Base-by-base conservation (phyloP, 2,113 vertebrate genomes). In the Haemorhous mexicanus region DNA sequence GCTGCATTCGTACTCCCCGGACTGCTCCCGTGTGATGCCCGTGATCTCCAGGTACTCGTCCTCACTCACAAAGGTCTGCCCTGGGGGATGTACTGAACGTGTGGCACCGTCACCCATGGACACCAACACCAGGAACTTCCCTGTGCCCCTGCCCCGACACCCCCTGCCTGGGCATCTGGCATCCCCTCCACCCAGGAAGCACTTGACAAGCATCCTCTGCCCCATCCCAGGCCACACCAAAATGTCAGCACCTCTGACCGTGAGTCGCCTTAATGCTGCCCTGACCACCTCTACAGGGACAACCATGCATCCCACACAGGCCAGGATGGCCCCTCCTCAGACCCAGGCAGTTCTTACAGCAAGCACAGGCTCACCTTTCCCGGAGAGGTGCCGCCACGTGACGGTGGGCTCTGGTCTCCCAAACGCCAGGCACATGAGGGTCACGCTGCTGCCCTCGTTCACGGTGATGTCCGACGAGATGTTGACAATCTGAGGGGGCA, bases 401-500 rank as follows among this genome's bases (percentile, higher is more conserved):
- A 99, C 98, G 2, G 98, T 99, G 41, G 99, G 99, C 87, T 99
- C 99, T 0, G 99, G 99, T 94, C 99, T 98, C 80, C 99, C 99
- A 3, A 99, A 98, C 7, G 99, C 99, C 95, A 99, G 96, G 95
- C 99, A 99, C 97, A 99, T 98, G 13, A 99, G 98, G 70, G 98
- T 99, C 88, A 99, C 98, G 0, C 98, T 99, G 97, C 98, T 99
- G 94, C 99, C 99, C 95, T 99, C 99, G 0, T 99, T 99, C 95
- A 99, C 99, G 0, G 99, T 98, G 96, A 99, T 87, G 75, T 99
- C 99, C 14, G 98, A 98, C 1, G 99, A 99, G 97, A 99, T 99
- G 95, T 99, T 99, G 49, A 99, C 98, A 75, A 99, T 99, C 98
- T 98, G 98, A 17, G 99, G 99, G 62, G 99, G 99, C 68, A 99